A percentile compares a stretch with the other conserved stretches of the same genome.
Conservation (phyloP, 1,140 invertebrate species). For the Aricia agestis region DNA sequence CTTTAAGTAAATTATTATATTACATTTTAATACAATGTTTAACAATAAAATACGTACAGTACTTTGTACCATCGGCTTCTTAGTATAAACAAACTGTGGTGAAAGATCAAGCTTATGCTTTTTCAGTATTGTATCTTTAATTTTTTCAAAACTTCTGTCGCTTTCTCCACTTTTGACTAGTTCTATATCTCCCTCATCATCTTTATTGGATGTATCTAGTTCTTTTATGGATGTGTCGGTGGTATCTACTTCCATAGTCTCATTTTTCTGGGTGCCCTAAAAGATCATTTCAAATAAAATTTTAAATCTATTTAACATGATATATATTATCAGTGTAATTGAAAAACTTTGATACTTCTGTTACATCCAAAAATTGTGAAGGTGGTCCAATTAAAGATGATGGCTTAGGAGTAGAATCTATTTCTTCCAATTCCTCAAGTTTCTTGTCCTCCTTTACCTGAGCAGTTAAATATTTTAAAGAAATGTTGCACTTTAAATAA, state of each 20-base stretch:
- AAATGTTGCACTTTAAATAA: too few relatives aligned
- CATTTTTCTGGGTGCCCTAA: conserved; percentile 26
- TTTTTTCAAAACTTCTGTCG: conserved; percentile 42
- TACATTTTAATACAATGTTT: conserved; percentile 22
- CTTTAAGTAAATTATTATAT: neutral
- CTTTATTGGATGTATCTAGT: neutral
- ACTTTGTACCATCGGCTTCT: conserved; percentile 31
- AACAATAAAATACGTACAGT: neutral
- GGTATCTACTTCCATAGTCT: conserved; percentile 6
- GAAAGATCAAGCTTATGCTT: conserved; percentile 58
- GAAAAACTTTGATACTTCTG: conserved; percentile 31
- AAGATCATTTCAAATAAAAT: conserved; percentile 7
- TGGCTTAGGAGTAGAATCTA: conserved; percentile 31
- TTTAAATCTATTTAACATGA: neutral
- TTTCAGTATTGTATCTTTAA: conserved; percentile 52
- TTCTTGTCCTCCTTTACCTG: neutral
- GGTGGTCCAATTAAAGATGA: conserved; percentile 44
- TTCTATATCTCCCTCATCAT: conserved; percentile 25
- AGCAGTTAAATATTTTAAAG: neutral
- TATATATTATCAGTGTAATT: conserved; percentile 5
- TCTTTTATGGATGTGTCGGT: neutral
- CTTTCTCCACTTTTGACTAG: conserved; percentile 38
- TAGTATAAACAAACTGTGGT: conserved; percentile 56
- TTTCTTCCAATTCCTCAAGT: conserved; percentile 34
- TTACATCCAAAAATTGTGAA: conserved; percentile 48